These are phyloP conservation scores for Odontocolon sp. DNA, from an alignment of 2,888 invertebrate species.

Conservation along the genomic window DNA sequence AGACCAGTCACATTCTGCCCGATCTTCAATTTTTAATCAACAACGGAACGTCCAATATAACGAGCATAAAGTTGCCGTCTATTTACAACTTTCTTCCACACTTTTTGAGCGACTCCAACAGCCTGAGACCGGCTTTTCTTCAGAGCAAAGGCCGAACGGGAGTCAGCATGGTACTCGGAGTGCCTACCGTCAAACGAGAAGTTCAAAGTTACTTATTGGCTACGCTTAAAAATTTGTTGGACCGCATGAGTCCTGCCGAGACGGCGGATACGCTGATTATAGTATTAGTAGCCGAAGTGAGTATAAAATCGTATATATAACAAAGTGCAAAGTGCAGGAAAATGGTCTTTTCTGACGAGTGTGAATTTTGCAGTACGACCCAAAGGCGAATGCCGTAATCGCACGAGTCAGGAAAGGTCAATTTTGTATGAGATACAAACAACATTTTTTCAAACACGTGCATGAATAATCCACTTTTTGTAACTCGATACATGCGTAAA, in stretches of 20 bases:
- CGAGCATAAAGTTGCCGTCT: conserved; percentile 87
- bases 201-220: conserved; percentile 93
- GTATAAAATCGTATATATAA: conserved; percentile 55
- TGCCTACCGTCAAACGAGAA: conserved; percentile 94
- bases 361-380: too few relatives aligned
- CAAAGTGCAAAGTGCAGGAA: too few relatives aligned
- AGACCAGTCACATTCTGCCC: conserved; percentile 75
- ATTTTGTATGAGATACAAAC: neutral
- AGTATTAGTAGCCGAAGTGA: conserved; percentile 92
- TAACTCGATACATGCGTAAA: too few relatives aligned
- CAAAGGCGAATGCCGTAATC: too few relatives aligned
- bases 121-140: conserved; percentile 89
- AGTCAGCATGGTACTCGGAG: conserved; percentile 92
- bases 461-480: too few relatives aligned
- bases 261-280: conserved; percentile 91
- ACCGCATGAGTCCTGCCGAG: conserved; percentile 88
- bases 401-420: neutral
- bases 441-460: neutral
- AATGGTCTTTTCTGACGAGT: too few relatives aligned
- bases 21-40: conserved; percentile 79
- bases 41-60: conserved; percentile 78
- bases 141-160: conserved; percentile 88
- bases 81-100: conserved; percentile 94
- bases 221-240: conserved; percentile 92
- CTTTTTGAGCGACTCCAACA: conserved; percentile 89